Base-by-base conservation (phyloP, 2,888 invertebrate genomes). In the Noctua janthina region DNA sequence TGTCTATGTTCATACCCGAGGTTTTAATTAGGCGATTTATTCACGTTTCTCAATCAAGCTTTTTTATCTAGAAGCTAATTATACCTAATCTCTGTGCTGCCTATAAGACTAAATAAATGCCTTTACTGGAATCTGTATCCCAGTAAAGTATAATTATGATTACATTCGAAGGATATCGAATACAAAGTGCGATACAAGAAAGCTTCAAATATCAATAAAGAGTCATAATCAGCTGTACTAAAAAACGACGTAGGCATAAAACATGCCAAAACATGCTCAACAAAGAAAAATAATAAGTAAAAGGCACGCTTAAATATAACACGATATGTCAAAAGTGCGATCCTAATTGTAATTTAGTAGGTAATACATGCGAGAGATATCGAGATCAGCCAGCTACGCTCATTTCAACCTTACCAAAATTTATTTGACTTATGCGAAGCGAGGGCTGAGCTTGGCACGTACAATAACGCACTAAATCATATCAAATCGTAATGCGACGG, bases 391-490 rank as follows among this genome's bases (percentile, higher is more conserved):
- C 91, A 86, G 91, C 91, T 91, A 91, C 90, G 93, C 92, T 93
- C 91, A 92, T 92, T 93, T 90, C 87, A 91, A 87, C 90, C 90
- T 93, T 92, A 88, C 92, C 94, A 90, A 94, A 95, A 94, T 94
- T 90, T 93, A 94, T 95, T 94, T 94, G 92, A 93, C 92, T 92
- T 92, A 92, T 90, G 88, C 91, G 90, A 90, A 89, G 88, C 90
- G 90, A 89, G 90, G 90, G 86, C 84, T 88, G 90, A 90, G 87
- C 91, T 85, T 83, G 85, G 84, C 88, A 90, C 90, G 90, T 93
- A 96, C 96, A 96, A 96, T 95, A 94, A 94, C 93, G 91, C 93
- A 93, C 92, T 96, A 96, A 96, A 96, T 96, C 95, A 96, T 94
- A 93, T 94, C 92, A 94, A 93, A 94, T 92, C 93, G 92, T 94